Conservation (phyloP, 2,797 vertebrate species). For the Danio aesculapii region DNA sequence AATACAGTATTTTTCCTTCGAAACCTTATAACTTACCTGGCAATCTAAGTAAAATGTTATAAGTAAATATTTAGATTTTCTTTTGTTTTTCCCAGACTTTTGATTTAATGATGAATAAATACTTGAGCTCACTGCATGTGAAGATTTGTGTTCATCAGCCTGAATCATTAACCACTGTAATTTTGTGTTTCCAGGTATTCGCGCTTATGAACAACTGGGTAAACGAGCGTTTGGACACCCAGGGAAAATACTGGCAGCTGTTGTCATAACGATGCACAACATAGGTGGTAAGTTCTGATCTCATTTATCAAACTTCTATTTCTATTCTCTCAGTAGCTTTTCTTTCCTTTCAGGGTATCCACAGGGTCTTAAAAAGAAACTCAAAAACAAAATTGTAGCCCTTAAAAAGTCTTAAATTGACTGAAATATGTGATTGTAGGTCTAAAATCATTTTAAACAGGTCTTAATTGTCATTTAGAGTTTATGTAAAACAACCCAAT, state of each 20-base stretch:
- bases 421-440: too few species aligned
- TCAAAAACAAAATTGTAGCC: too few species aligned
- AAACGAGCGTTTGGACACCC: constrained; percentile 82
- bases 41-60: not conserved
- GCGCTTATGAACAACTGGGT: constrained; percentile 88
- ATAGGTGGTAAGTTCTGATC: constrained; percentile 81
- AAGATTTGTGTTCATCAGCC: not conserved
- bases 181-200: constrained; percentile 77
- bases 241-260: constrained; percentile 83
- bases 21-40: not conserved
- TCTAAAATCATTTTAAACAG: too few species aligned
- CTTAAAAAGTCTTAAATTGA: too few species aligned
- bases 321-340: not conserved
- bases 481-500: too few species aligned
- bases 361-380: too few species aligned
- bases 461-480: too few species aligned
- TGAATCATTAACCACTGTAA: not conserved
- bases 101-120: not conserved
- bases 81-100: not conserved
- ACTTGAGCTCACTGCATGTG: not conserved
- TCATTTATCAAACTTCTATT: not conserved
- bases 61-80: not conserved
- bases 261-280: constrained; percentile 87
- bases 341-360: too few species aligned
- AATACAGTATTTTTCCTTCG: not conserved